Evolutionary conservation across 2,113 vertebrate species (phyloP), one percentile per base, ranked within the genome.

Genomic region (Hystrix cristata): DNA sequence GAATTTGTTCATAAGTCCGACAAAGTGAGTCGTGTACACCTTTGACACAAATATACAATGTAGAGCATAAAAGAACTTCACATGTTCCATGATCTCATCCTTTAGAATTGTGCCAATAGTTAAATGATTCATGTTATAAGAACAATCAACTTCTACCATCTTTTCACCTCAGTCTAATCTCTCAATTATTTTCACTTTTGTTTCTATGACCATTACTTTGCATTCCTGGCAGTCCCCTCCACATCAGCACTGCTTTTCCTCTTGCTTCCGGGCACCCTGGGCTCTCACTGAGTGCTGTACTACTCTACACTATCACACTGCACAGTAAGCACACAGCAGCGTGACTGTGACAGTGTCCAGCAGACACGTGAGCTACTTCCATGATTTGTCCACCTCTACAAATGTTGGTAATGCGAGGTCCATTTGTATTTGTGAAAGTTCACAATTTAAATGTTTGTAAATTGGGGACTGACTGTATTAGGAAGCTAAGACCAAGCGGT

Each of bases 321-420:
- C n/a, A 5, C 67, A 38, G 67, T 9, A 2, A 38, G n/a, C 34
- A 38, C 7, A 7, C 18, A 71, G 67, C 67, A 71, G 67, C n/a
- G 19, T n/a, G 3, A 4, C 7, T n/a, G n/a, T 19, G n/a, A 38
- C n/a, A 38, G 1, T 21, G 18, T 71, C 18, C 3, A 3, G n/a
- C 18, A 19, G 67, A 71, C 8, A 71, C 8, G 5, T 18, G 16
- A 71, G 67, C 16, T 71, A 21, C n/a, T n/a, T 21, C 59, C 2
- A n/a, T 71, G 67, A 38, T 71, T 19, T 21, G n/a, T 38, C 10
- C 10, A 18, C 67, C 19, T 71, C n/a, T 38, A 71, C 9, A 4
- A 71, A 71, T 21, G n/a, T 71, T 71, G 0, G 34, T 71, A 71
- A 71, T 71, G 67, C 21, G n/a, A 71, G n/a, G 16, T 38, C 67